Base-by-base conservation (phyloP, 2,113 vertebrate species). In the Thalassarche chlororhynchos region DNA sequence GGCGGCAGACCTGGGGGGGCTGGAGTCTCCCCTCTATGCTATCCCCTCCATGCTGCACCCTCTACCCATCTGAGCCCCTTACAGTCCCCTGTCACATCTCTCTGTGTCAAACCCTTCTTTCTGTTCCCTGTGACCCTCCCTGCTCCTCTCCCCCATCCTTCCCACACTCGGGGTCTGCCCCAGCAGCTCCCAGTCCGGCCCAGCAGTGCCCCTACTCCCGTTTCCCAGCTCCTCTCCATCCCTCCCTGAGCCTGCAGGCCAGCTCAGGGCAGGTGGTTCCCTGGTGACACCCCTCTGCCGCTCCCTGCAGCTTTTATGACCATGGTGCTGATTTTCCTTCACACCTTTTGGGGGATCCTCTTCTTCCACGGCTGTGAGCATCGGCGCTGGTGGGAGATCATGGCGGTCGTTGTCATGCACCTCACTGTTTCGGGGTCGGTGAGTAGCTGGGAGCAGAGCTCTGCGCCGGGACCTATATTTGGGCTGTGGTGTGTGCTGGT, bases 331-430 rank as follows among this genome's bases (percentile, higher is more conserved):
- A 98, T 98, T 57, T 96, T 99, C 36, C 98, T 99, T 68, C 98
- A 99, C 93, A 98, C 98, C 21, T 99, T 98, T 93, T 99, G 98
- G 98, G 98, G 98, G 4, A 98, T 99, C 70, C 75, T 99, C 84
- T 99, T 98, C 90, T 99, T 98, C 58, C 98, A 99, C 0, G 98
- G 98, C 89, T 99, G 98, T 13, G 98, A 99, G 96, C 98, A 97
- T 57, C 97, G 55, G 28, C 75, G 90, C 89, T 98, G 98, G 98
- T 98, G 98, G 98, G 98, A 98, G 70, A 96, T 98, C 2, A 25
- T 1, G 0, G 97, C 93, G 0, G 98, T 98, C 0, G 72, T 98
- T 74, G 44, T 96, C 89, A 97, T 98, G 76, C 98, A 99, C 89
- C 98, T 99, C 14, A 80, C 98, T 14, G 98, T 99, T 72, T 98